A percentile compares a stretch with the other conserved stretches of the same genome.
Conservation (phyloP, 2,888 invertebrate species). For the Laspeyria flexula region DNA sequence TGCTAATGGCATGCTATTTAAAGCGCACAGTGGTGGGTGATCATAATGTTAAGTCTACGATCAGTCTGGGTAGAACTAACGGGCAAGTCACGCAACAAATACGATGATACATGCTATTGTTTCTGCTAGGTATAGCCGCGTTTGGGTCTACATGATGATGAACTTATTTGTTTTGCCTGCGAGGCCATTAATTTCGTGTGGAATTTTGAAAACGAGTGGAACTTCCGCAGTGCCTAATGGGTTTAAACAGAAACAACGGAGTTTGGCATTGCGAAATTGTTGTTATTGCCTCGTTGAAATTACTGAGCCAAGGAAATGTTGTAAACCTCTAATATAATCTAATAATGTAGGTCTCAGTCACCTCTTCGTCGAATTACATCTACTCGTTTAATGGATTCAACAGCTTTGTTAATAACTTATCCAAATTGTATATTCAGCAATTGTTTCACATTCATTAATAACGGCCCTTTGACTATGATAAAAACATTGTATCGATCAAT, state of each 20-base stretch:
- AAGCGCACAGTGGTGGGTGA: conserved; percentile 24
- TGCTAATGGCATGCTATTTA: conserved; percentile 17
- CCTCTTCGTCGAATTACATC: too few species aligned
- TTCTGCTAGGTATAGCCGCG: conserved; percentile 32
- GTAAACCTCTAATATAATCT: too few species aligned
- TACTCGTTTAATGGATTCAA: too few species aligned
- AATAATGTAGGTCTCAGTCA: too few species aligned
- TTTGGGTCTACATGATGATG: conserved; percentile 11
- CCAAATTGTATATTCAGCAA: not conserved
- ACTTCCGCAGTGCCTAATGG: too few species aligned
- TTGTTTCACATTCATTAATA: not conserved
- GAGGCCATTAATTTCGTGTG: not conserved
- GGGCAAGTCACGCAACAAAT: conserved; percentile 40
- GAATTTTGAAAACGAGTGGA: too few species aligned
- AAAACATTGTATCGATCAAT: not conserved
- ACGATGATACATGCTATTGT: conserved; percentile 31
- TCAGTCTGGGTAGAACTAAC: conserved; percentile 35
- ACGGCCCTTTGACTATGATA: not conserved
- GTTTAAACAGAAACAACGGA: too few species aligned
- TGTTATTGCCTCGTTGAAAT: too few species aligned
- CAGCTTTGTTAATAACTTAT: too few species aligned
- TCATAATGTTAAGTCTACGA: conserved; percentile 28
- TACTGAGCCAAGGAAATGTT: too few species aligned
- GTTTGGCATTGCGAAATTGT: too few species aligned
- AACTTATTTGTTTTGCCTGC: not conserved